Evolutionary conservation across 2,113 vertebrate genomes (phyloP), one percentile per base, ranked within the genome.

Genomic region (Nothoprocta perdicaria): DNA sequence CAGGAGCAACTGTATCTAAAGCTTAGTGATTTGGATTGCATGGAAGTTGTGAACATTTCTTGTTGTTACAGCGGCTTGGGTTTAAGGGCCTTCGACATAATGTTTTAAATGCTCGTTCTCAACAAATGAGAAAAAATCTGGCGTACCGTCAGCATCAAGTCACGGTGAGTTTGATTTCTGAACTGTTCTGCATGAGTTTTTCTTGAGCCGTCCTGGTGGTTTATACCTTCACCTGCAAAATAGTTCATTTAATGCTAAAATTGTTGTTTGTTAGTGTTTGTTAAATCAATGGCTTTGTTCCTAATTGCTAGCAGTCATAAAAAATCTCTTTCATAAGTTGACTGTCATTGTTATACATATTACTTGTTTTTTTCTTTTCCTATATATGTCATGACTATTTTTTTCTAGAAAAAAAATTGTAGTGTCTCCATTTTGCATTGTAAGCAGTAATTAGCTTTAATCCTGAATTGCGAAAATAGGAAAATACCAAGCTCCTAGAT

Each of bases 51-150:
- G 8, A 84, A 33, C 12, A 3, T 52, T 89, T 91, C 58, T 86
- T 87, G 2, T 89, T 84, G 90, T 67, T 96, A 45, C 85, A 99
- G 99, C 65, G 10, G n/a, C 87, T 94, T 52, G 98, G 98, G 57
- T 84, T 98, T 67, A 88, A 61, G 77, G 97, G 96, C 31, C 93
- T 99, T 27, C 84, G 21, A 57, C 94, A 96, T 33, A 98, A 98
- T 9, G 95, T 97, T 31, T 24, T 18, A 62, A 55, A 43, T 14
- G 72, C 84, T 76, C 98, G 43, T 88, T 90, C 95, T 50, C 96
- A 96, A 33, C 96, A 87, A n/a, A 80, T 98, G 53, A 98, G 98
- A 90, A 97, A 94, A 80, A 98, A 97, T 66, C 94, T 98, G 19
- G 98, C 98, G 10, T 60, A 96, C 40, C 96, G 81, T 86, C 98